Evolutionary conservation across 2,113 vertebrate species (phyloP), one percentile per base, ranked within the genome.

Genomic region (Tretioscincus oriximinensis): DNA sequence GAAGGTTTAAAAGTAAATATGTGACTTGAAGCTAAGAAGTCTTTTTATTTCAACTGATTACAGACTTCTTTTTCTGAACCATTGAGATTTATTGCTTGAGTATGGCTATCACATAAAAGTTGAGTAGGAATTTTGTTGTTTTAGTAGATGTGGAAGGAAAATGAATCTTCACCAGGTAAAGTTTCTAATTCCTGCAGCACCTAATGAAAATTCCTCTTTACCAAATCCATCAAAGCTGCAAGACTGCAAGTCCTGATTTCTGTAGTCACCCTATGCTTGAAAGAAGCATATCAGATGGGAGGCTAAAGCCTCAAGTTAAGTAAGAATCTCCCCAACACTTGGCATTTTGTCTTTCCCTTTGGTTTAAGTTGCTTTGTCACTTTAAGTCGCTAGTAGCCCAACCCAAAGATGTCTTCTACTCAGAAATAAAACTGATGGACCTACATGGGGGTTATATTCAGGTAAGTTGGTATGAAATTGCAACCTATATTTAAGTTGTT

Each of bases 381-480:
- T 73, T 41, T 26, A 73, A 65, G 10, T 28, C 6, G 31, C n/a
- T 67, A 73, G 22, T 51, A 58, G 51, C 29, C 18, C 49, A 58
- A 11, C 31, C 28, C 58, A 20, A 26, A 75, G 58, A 75, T 61
- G 5, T 41, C 31, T 61, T 41, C n/a, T n/a, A 61, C 21, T 60
- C 22, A 73, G 7, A 58, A 7, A 26, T 54, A 54, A 73, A 22
- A 16, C 26, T 21, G 5, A 9, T 5, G 41, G 73, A 47, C 20
- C 63, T 61, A 51, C n/a, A 10, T 61, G 35, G 31, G 11, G 26
- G 31, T 79, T 66, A 74, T 4, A 24, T 29, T 58, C 58, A n/a
- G 31, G 31, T 79, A 71, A 49, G 68, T 41, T 31, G 73, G 31
- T 79, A 63, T 79, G 47, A 9, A 35, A 61, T 71, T 79, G 67